Conservation (phyloP, 2,113 vertebrate genomes). For the Lycaon pictus region DNA sequence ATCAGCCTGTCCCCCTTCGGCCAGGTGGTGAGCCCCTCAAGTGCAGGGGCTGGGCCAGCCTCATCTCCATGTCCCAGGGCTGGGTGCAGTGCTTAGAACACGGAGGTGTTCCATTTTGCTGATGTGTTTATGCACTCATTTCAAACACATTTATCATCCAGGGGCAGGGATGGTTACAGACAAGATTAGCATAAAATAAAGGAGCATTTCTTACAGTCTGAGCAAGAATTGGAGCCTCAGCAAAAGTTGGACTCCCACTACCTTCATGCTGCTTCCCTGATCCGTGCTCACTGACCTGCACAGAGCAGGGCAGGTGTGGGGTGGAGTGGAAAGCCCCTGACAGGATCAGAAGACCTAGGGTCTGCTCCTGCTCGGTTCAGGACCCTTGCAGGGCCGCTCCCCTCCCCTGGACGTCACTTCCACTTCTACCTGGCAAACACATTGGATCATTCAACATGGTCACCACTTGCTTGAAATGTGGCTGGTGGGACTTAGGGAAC, state of each 20-base stretch:
- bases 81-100: background rate
- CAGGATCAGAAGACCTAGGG: background rate
- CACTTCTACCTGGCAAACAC: accelerated
- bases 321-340: no score
- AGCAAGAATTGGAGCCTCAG: background rate
- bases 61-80: background rate
- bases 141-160: background rate
- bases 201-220: background rate
- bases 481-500: background rate
- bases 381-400: background rate
- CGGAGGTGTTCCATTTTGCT: background rate
- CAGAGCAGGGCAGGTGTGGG: background rate
- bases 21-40: background rate
- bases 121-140: background rate
- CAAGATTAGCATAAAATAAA: background rate
- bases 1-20: background rate
- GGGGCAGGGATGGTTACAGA: background rate
- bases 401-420: background rate
- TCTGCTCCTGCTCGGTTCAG: background rate
- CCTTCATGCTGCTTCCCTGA: no score
- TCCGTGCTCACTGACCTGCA: accelerated
- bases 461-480: background rate
- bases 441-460: accelerated
- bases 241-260: background rate
- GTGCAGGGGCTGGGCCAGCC: background rate